Evolutionary conservation across 2,113 vertebrate species (phyloP).

Genomic region (Forbesichthys papilliferus): DNA sequence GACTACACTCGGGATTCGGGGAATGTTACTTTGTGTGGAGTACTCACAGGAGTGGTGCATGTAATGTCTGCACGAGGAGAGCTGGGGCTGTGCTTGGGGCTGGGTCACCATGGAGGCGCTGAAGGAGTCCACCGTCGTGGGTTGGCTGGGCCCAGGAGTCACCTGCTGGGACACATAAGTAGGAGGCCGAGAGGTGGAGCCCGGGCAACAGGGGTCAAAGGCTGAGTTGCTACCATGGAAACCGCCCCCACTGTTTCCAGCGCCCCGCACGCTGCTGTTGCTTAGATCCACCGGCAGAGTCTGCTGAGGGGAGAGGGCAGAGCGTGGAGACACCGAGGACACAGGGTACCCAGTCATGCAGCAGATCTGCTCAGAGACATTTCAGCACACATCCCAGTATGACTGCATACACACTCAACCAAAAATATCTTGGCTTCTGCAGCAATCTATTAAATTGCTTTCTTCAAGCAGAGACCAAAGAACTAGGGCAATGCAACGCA

Average conservation of each 20-base stretch:
- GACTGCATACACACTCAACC: not conserved
- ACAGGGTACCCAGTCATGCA: not conserved
- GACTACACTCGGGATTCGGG: not conserved
- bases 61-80: conserved; percentile 93
- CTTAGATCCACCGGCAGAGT: conserved; percentile 95
- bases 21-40: conserved; percentile 1
- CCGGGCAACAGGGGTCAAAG: conserved; percentile 96
- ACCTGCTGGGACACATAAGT: conserved; percentile 89
- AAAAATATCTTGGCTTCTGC: not conserved
- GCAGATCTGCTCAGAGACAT: not conserved
- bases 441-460: not conserved
- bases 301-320: conserved; percentile 76
- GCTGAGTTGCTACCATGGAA: conserved; percentile 92
- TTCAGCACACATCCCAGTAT: not conserved
- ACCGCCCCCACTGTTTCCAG: conserved; percentile 77
- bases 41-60: conserved; percentile 94
- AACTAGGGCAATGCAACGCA: not conserved
- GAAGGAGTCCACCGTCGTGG: conserved; percentile 84
- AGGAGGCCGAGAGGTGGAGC: conserved; percentile 87
- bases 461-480: not conserved
- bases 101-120: conserved; percentile 86
- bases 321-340: not conserved
- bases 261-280: conserved; percentile 86
- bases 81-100: conserved; percentile 85
- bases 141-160: conserved; percentile 85